Evolutionary conservation across 2,888 invertebrate species (phyloP).

Genomic region (Agapostemon virescens): DNA sequence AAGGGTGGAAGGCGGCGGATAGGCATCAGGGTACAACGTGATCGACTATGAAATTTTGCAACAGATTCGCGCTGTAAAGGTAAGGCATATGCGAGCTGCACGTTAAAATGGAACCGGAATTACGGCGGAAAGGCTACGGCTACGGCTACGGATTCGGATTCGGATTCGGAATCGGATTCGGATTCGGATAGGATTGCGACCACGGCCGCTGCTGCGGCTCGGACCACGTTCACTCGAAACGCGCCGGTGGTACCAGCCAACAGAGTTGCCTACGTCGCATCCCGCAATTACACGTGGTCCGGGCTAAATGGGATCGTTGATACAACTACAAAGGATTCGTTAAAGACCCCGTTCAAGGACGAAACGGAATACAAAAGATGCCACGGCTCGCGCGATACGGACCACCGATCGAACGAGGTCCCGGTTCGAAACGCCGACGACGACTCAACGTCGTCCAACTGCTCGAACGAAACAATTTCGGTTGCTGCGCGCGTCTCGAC

Average conservation of each 20-base stretch:
- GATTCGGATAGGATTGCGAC: constrained; percentile 25
- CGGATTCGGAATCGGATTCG: background rate
- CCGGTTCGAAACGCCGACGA: background rate
- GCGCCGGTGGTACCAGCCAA: constrained; percentile 51
- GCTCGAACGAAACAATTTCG: background rate
- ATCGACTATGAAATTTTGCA: constrained; percentile 75
- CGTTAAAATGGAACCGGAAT: constrained; percentile 69
- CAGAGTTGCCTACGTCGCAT: constrained; percentile 50
- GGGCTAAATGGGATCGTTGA: constrained; percentile 36
- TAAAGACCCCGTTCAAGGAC: constrained; percentile 67
- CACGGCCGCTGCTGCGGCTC: constrained; percentile 10
- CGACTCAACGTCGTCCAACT: background rate
- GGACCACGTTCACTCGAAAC: constrained; percentile 44
- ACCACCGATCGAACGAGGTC: constrained; percentile 25
- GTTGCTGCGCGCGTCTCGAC: background rate
- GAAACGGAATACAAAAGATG: constrained; percentile 32
- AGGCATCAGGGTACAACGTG: constrained; percentile 52
- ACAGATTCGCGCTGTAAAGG: constrained; percentile 74
- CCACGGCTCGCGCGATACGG: constrained; percentile 34
- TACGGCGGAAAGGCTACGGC: constrained; percentile 50
- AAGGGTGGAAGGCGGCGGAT: constrained; percentile 8
- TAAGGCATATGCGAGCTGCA: constrained; percentile 73
- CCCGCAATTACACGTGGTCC: constrained; percentile 52
- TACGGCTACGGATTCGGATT: constrained; percentile 42
- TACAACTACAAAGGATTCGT: constrained; percentile 30